A percentile compares a stretch with the other conserved stretches of the same genome.
Conservation (phyloP, 1,140 invertebrate genomes). For the Drosophila sp. region DNA sequence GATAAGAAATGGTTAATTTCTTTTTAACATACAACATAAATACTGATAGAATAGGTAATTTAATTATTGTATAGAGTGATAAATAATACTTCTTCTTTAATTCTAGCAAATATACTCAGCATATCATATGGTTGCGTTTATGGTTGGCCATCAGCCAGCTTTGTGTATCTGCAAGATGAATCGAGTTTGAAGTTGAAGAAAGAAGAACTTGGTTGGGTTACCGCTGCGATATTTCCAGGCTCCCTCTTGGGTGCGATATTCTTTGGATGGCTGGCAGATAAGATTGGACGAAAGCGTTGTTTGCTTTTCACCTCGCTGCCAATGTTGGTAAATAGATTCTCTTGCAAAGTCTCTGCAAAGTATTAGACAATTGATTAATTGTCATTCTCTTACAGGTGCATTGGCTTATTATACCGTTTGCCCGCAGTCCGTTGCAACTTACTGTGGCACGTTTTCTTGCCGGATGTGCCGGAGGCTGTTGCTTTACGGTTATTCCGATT, state of each 20-base stretch:
- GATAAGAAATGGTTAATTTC: no score
- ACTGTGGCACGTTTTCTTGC: constrained; percentile 80
- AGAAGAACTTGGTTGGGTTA: constrained; percentile 85
- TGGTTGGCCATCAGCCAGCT: neutral
- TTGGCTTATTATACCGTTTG: constrained; percentile 80
- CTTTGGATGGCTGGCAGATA: constrained; percentile 86
- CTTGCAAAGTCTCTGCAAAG: neutral
- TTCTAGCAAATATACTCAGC: neutral
- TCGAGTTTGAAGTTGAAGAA: constrained; percentile 53
- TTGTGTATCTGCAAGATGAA: constrained; percentile 75
- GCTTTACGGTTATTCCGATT: constrained; percentile 82
- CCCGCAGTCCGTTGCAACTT: constrained; percentile 61
- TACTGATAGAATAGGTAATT: no score
- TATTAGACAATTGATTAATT: neutral
- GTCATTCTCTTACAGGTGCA: no score
- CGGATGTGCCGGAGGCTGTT: constrained; percentile 80
- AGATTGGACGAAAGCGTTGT: constrained; percentile 53
- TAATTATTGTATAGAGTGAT: no score
- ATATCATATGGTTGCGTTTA: constrained; percentile 6
- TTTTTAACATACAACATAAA: no score
- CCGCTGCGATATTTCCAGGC: constrained; percentile 85
- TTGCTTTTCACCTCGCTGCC: constrained; percentile 53
- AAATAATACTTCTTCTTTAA: neutral
- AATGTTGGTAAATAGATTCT: constrained; percentile 32
- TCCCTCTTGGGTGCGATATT: constrained; percentile 85